Conservation (phyloP, 2,113 vertebrate species). For the Chaenocephalus aceratus region DNA sequence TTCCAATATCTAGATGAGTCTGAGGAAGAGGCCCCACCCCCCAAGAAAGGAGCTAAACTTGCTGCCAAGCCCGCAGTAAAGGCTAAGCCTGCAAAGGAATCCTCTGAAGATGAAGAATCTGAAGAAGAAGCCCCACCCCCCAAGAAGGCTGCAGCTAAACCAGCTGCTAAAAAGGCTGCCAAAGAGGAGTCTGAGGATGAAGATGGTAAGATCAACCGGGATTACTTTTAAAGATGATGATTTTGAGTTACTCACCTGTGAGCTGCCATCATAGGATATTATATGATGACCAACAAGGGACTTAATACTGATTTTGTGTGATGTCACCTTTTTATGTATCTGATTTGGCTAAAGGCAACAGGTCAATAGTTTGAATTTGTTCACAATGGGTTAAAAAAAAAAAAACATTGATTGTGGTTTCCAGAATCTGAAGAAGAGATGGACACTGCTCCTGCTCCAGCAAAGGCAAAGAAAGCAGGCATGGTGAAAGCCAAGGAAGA, state of each 20-base stretch:
- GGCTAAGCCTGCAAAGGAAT: slow-evolving; percentile 70
- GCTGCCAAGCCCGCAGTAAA: slow-evolving; percentile 65
- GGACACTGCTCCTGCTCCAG: slow-evolving; percentile 85
- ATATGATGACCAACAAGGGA: slow-evolving; percentile 88
- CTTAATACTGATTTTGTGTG: slow-evolving; percentile 90
- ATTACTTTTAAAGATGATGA: not conserved
- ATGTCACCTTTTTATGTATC: slow-evolving; percentile 75
- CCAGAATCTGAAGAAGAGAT: slow-evolving; percentile 94
- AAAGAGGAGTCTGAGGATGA: slow-evolving; percentile 79
- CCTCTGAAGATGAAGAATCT: slow-evolving; percentile 79
- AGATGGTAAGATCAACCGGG: slow-evolving; percentile 29
- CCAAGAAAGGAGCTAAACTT: slow-evolving; percentile 80
- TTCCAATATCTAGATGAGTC: slow-evolving; percentile 66
- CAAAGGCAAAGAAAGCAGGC: slow-evolving; percentile 89
- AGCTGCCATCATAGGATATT: not conserved
- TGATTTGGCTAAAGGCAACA: slow-evolving; percentile 68
- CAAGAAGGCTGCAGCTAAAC: slow-evolving; percentile 79
- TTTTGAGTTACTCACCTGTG: not conserved
- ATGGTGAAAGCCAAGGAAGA: slow-evolving; percentile 89
- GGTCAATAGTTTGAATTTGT: not conserved
- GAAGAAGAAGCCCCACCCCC: slow-evolving; percentile 82
- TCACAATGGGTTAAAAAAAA: fast-evolving
- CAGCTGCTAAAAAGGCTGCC: slow-evolving; percentile 59
- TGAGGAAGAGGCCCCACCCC: slow-evolving; percentile 83
- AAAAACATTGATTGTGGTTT: slow-evolving; percentile 16